Base-by-base conservation (phyloP, 2,113 vertebrate species). In the Laticauda laticaudata region DNA sequence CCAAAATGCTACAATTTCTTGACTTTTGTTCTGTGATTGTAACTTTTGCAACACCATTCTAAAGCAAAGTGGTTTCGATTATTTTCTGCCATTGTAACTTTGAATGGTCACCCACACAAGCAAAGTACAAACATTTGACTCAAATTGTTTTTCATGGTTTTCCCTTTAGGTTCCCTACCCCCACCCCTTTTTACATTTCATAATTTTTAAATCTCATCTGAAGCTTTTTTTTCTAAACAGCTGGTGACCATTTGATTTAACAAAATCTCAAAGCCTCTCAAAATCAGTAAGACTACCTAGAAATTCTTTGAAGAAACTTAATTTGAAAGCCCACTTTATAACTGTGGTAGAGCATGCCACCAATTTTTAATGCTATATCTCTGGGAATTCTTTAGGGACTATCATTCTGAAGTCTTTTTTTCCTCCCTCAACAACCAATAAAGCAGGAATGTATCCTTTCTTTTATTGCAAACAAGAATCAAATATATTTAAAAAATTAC, bases 141-240 rank as follows among this genome's bases (percentile, higher is more conserved):
- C 21, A 91, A 92, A 95, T 93, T 89, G 51, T 90, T 92, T 69
- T 61, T 92, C 92, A 95, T 90, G 86, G 55, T 90, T 90, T 92
- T 89, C 75, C 56, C n/a, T 24, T 89, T 90, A 69, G 87, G 26
- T 64, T 51, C 48, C 48, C 48, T 1, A 51, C 48, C 48, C 1
- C 1, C 48, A 51, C 48, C 8, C 48, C 48, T 51, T 51, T 51
- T 6, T 61, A 29, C 6, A 86, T 90, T 94, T 86, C 57, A 48
- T 85, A 92, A 90, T 3, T 14, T 90, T 87, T 51, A 87, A 56
- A 94, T 90, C 81, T 87, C 26, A 54, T 34, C 45, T 64, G 69
- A 53, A 88, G 87, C 54, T 87, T 20, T 87, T 86, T 85, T 34
- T 12, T n/a, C 56, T 48, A 86, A 61, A n/a, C 93, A 43, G 55